Percentiles rank a stretch among this genome's conserved stretches.
Conservation (phyloP, 1,140 invertebrate species). For the Drosophila virilis region DNA sequence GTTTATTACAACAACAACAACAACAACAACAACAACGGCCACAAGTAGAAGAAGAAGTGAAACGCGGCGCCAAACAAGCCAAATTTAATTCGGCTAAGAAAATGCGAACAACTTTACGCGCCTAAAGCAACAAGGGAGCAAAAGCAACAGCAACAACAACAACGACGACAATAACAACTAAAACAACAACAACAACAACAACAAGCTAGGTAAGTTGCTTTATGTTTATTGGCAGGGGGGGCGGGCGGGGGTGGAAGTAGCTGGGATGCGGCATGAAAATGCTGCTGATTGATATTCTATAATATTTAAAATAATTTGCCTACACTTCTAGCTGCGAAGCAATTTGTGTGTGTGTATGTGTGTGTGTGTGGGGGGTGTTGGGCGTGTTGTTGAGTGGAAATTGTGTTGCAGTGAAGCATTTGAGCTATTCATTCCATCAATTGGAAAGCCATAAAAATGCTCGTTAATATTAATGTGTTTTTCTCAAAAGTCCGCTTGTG, state of each 20-base stretch:
- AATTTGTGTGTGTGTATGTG: slow-evolving; percentile 1
- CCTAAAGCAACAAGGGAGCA: slow-evolving; percentile 20
- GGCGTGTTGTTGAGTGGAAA: slow-evolving; percentile 15
- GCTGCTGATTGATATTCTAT: slow-evolving; percentile 53
- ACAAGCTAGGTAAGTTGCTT: slow-evolving; percentile 37
- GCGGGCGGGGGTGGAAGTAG: not conserved
- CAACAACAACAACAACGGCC: slow-evolving; percentile 14
- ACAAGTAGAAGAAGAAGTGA: slow-evolving; percentile 18
- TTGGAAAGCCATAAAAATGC: slow-evolving; percentile 44
- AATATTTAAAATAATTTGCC: slow-evolving; percentile 49
- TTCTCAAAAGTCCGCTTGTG: not conserved
- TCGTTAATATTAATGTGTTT: slow-evolving; percentile 54
- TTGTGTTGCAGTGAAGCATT: slow-evolving; percentile 33
- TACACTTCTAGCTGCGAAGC: slow-evolving; percentile 7
- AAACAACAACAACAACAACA: slow-evolving; percentile 21
- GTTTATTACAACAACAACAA: slow-evolving; percentile 13
- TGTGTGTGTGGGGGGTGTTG: not conserved
- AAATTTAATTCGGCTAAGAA: slow-evolving; percentile 22
- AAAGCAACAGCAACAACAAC: slow-evolving; percentile 24
- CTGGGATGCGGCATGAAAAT: slow-evolving; percentile 4
- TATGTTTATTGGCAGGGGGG: not conserved
- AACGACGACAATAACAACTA: slow-evolving; percentile 10
- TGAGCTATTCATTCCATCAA: slow-evolving; percentile 53
- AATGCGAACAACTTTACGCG: slow-evolving; percentile 44
- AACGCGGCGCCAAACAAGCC: slow-evolving; percentile 36